Conservation (phyloP, 2,888 invertebrate genomes). For the Drosophila macrospina region DNA sequence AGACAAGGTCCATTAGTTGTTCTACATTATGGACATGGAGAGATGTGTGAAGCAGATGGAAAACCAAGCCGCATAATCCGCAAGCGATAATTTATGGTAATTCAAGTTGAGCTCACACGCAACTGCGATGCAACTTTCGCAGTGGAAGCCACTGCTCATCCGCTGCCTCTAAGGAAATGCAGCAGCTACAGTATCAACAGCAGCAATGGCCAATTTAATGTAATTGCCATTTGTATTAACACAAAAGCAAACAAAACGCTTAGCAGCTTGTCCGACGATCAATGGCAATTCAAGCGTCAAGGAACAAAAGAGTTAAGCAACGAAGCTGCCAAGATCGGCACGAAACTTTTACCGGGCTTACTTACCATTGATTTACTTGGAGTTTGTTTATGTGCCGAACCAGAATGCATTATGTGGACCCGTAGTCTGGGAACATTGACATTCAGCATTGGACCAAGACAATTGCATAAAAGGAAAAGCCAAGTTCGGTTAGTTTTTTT, state of each 20-base stretch:
- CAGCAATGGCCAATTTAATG: constrained; percentile 62
- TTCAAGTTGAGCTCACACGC: constrained; percentile 64
- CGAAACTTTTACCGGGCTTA: constrained; percentile 59
- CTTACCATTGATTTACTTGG: constrained; percentile 55
- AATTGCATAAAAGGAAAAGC: constrained; percentile 76
- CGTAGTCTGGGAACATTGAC: constrained; percentile 59
- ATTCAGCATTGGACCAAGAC: constrained; percentile 29
- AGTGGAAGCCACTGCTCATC: constrained; percentile 48
- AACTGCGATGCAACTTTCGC: constrained; percentile 63
- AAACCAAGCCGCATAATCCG: constrained; percentile 61
- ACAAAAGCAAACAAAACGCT: constrained; percentile 72
- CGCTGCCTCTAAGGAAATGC: constrained; percentile 34
- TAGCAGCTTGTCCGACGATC: constrained; percentile 54
- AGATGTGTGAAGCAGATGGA: constrained; percentile 27
- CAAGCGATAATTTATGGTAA: constrained; percentile 76
- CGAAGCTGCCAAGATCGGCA: constrained; percentile 61
- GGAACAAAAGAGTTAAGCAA: constrained; percentile 53
- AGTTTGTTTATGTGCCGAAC: constrained; percentile 36
- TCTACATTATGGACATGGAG: constrained; percentile 59
- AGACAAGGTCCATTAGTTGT: constrained; percentile 45
- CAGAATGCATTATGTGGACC: constrained; percentile 54
- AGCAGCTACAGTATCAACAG: constrained; percentile 25
- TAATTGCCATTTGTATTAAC: constrained; percentile 78
- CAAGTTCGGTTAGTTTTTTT: constrained; percentile 11
- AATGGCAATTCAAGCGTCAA: constrained; percentile 52